These are phyloP conservation scores for Galleria mellonella DNA, from an alignment of 1,140 invertebrate genomes.

Conservation along the genomic window DNA sequence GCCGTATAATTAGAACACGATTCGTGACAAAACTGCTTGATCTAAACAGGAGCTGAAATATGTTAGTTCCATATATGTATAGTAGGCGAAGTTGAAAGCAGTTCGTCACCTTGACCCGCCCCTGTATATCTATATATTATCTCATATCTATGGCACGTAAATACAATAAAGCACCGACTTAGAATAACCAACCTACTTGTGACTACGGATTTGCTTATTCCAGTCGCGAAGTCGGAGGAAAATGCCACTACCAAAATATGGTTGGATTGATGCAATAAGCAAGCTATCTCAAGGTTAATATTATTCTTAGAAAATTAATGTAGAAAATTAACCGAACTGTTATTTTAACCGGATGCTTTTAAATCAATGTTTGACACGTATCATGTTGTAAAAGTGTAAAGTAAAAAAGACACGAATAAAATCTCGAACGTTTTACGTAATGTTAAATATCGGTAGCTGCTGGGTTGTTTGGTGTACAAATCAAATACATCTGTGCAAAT, in stretches of 20 bases:
- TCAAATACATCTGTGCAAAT: conserved; percentile 52
- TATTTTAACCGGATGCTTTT: neutral
- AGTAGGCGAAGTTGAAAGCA: conserved; percentile 56
- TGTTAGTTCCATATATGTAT: conserved; percentile 41
- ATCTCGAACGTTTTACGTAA: conserved; percentile 27
- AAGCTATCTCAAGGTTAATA: conserved; percentile 17
- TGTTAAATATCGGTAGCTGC: conserved; percentile 33
- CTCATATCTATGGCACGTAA: conserved; percentile 67
- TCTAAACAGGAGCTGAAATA: conserved; percentile 50
- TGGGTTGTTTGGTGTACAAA: conserved; percentile 41
- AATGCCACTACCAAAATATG: conserved; percentile 33
- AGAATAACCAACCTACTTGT: conserved; percentile 62
- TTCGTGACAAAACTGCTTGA: conserved; percentile 45
- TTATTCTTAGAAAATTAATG: conserved; percentile 16
- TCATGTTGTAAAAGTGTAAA: conserved; percentile 1
- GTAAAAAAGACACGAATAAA: conserved; percentile 16
- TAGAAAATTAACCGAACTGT: conserved; percentile 5
- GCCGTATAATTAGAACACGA: conserved; percentile 31
- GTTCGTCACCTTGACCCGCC: conserved; percentile 57
- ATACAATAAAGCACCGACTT: conserved; percentile 62
- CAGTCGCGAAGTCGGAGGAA: conserved; percentile 37
- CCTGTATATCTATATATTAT: conserved; percentile 42
- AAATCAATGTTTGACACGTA: neutral
- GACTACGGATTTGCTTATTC: conserved; percentile 49
- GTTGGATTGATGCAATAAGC: conserved; percentile 10